A percentile compares a stretch with the other conserved stretches of the same genome.
Conservation (phyloP, 30 jellyfish, hydroid and myxozoan species). For the Aurelia aurita complex sp. Pacific region DNA sequence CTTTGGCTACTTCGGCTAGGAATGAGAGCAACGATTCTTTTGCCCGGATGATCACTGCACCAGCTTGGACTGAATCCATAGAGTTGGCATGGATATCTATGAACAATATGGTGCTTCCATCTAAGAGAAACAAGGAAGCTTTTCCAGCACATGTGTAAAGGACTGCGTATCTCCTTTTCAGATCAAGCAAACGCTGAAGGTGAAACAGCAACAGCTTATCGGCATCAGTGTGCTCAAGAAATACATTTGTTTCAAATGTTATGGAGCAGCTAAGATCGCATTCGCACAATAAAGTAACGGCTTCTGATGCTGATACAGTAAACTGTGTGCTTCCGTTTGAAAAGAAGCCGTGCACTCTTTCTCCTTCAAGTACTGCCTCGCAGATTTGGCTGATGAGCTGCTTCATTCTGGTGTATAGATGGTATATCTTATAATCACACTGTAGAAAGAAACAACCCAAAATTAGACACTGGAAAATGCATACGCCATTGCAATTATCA, state of each 20-base stretch:
- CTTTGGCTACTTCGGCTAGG: too few species aligned
- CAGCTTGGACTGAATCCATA: neutral
- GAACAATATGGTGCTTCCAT: slow-evolving; percentile 7
- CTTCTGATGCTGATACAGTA: neutral
- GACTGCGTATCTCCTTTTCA: neutral
- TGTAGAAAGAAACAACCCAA: too few species aligned
- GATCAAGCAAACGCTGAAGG: neutral
- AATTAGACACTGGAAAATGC: too few species aligned
- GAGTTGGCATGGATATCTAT: slow-evolving; percentile 16
- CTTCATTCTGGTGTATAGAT: too few species aligned
- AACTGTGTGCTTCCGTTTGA: neutral
- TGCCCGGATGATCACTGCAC: neutral
- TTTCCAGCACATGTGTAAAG: neutral
- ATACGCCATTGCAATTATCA: too few species aligned
- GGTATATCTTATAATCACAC: too few species aligned
- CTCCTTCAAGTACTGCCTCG: neutral
- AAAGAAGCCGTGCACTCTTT: neutral
- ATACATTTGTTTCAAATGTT: neutral
- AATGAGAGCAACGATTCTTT: too few species aligned
- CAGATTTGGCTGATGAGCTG: too few species aligned
- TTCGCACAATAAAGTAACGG: neutral
- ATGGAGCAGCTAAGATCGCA: slow-evolving; percentile 5
- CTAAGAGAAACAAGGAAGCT: neutral
- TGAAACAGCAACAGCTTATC: neutral
- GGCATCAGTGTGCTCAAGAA: neutral